These are phyloP conservation scores for Pseudococcus viburni DNA, from an alignment of 2,888 invertebrate genomes.

Conservation along the genomic window DNA sequence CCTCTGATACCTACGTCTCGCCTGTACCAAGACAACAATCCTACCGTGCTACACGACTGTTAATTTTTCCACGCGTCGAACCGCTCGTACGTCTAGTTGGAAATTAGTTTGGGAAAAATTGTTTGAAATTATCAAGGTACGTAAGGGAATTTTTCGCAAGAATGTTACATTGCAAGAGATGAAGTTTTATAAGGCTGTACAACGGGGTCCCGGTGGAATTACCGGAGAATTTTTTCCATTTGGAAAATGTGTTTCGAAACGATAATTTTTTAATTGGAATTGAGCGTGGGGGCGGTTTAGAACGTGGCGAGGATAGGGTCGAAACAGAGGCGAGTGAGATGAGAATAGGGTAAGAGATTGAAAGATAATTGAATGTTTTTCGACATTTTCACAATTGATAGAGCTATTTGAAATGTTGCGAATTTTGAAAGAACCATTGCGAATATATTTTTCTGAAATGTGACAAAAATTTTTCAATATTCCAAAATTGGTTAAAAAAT, in stretches of 20 bases:
- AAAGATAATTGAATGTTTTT: too few relatives aligned
- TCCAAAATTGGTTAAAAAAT: too few relatives aligned
- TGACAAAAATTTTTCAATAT: too few relatives aligned
- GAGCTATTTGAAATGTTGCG: too few relatives aligned
- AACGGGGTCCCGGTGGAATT: background rate
- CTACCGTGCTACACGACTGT: background rate
- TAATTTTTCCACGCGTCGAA: background rate
- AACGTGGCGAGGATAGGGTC: too few relatives aligned
- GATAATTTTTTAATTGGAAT: constrained; percentile 19
- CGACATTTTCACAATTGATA: too few relatives aligned
- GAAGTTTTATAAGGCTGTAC: background rate
- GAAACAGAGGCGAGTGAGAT: too few relatives aligned
- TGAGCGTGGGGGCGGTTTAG: background rate
- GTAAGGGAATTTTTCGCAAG: background rate
- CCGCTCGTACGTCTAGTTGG: background rate
- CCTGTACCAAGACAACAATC: background rate
- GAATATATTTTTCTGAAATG: too few relatives aligned
- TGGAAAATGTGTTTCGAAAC: background rate
- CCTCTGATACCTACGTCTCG: background rate
- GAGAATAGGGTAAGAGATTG: too few relatives aligned
- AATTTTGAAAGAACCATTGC: too few relatives aligned
- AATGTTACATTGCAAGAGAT: background rate
- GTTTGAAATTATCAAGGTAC: background rate
- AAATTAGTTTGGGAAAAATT: constrained; percentile 25
- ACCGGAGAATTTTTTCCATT: background rate